Percentiles rank a stretch among this genome's conserved stretches.
phyloP scores from a whole-genome alignment of 2,113 vertebrate genomes.

The Oryzias melastigma region DNA sequence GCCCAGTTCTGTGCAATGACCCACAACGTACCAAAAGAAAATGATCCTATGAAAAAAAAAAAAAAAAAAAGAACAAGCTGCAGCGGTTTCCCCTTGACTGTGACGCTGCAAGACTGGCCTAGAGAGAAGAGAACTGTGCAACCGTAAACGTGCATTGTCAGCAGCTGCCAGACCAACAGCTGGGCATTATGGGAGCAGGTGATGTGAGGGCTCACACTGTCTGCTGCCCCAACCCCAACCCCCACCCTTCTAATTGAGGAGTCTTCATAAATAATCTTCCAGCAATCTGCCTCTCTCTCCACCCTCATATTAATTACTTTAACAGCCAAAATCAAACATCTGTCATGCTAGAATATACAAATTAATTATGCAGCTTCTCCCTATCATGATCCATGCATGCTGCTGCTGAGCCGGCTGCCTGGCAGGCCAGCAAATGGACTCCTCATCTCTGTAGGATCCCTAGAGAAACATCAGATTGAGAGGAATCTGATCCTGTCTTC shows the following conservation, averaged over 20 bases:
- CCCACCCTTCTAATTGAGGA: conserved; percentile 62
- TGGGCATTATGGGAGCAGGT: conserved; percentile 69
- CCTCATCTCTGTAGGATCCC: too few species aligned
- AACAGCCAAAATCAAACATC: conserved; percentile 83
- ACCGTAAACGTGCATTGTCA: conserved; percentile 23
- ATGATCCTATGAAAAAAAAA: too few species aligned
- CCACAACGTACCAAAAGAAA: too few species aligned
- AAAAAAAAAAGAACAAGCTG: too few species aligned
- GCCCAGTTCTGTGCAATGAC: too few species aligned
- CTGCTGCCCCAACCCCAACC: conserved; percentile 12
- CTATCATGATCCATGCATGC: conserved; percentile 66
- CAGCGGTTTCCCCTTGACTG: neutral
- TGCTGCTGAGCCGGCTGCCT: conserved; percentile 21
- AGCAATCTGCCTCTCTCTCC: conserved; percentile 79
- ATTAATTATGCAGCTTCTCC: conserved; percentile 83
- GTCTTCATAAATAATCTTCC: conserved; percentile 83
- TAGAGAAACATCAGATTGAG: too few species aligned
- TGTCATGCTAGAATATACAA: conserved; percentile 81
- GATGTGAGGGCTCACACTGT: conserved; percentile 47
- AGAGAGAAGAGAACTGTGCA: neutral
- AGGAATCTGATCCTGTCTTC: too few species aligned
- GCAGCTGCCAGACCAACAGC: conserved; percentile 56
- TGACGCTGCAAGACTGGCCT: neutral
- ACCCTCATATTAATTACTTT: conserved; percentile 82
- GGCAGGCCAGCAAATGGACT: too few species aligned